These are phyloP conservation scores for Cybosia mesomella DNA, from an alignment of 2,888 invertebrate species.

Conservation along the genomic window DNA sequence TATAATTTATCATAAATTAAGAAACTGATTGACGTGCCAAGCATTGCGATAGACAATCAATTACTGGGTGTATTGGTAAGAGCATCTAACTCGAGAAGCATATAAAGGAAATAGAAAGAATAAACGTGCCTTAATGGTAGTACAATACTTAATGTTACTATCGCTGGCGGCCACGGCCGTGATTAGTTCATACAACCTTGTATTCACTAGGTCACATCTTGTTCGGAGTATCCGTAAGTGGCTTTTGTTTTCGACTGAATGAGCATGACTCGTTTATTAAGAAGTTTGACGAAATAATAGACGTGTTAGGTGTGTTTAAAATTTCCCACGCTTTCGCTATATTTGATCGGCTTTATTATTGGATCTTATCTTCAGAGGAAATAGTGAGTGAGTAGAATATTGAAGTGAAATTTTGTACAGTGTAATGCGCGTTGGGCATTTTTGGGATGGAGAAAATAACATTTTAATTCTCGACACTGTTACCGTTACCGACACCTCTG, in stretches of 20 bases:
- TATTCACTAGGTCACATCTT: constrained; percentile 45
- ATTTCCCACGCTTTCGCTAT: constrained; percentile 50
- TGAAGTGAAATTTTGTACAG: too few relatives aligned
- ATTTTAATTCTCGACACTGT: too few relatives aligned
- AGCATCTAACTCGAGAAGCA: background rate
- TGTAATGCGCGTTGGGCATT: too few relatives aligned
- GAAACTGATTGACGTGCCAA: background rate
- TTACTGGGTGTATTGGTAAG: background rate
- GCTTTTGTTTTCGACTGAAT: constrained; percentile 53
- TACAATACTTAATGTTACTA: constrained; percentile 9
- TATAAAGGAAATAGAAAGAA: background rate
- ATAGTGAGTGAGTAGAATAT: constrained; percentile 23
- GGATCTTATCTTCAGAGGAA: constrained; percentile 12
- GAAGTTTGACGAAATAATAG: constrained; percentile 30
- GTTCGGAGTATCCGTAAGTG: constrained; percentile 19
- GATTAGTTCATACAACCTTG: constrained; percentile 50
- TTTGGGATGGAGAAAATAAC: too few relatives aligned
- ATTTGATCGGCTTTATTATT: constrained; percentile 23
- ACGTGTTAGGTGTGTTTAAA: constrained; percentile 27
- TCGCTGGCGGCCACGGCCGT: constrained; percentile 26
- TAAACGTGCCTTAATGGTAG: background rate
- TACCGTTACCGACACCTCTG: too few relatives aligned
- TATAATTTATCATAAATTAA: constrained; percentile 1
- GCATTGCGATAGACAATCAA: constrained; percentile 1
- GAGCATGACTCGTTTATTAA: constrained; percentile 42